Base-by-base conservation (phyloP, 2,113 vertebrate species). In the Pitta sordida region DNA sequence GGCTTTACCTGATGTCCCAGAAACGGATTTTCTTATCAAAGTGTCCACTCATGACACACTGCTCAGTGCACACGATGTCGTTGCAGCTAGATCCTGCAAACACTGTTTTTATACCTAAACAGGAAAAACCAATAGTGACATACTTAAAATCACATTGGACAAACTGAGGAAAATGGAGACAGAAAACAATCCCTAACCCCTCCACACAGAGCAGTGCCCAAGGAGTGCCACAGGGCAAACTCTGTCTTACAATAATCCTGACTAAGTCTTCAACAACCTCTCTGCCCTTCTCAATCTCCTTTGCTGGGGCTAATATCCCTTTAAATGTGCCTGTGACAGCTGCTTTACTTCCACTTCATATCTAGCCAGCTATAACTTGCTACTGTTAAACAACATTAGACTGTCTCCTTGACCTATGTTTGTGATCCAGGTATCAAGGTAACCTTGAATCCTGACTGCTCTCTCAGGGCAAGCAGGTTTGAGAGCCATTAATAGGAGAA, bases 21-120 rank as follows among this genome's bases (percentile, higher is more conserved):
- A 99, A 99, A 22, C 99, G 98, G 55, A 99, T 98, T 92, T 99
- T 99, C 98, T 99, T 99, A 83, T 99, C 99, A 53, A 99, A 99
- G 94, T 99, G 99, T 76, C 99, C 99, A 27, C 99, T 99, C 99
- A 99, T 99, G 29, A 99, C 99, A 91, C 99, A 99, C 80, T 99
- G 99, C 91, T 99, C 99, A 2, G 99, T 99, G 96, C 99, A 99
- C 22, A 99, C 99, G 0, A 99, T 99, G 92, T 99, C 99, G 30
- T 99, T 99, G 96, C 99, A 99, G 97, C 99, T 99, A 93, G 99
- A 99, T 12, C 99, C 99, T 0, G 99, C 99, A 93, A 99, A 99
- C 55, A 99, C 99, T 1, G 99, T 99, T 98, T 99, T 99, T 97
- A 99, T 99, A 97, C 99, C 99, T 99, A 95, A 46, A 95, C 94